Base-by-base conservation (phyloP, 2,888 invertebrate species). In the Agrilus cyanescens region DNA sequence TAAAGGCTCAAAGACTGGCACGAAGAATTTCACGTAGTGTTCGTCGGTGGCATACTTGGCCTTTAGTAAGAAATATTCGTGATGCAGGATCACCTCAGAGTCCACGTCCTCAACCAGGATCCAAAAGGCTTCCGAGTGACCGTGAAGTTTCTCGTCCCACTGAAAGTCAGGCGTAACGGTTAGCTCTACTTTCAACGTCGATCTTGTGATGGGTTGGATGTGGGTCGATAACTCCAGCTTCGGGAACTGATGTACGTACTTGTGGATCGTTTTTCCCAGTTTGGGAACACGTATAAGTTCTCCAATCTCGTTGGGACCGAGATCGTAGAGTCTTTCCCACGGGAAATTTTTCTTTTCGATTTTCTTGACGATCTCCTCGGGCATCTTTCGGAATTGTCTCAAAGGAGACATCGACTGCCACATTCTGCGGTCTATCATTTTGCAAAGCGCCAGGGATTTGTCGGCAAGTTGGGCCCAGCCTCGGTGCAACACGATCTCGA, bases 351-450 rank as follows among this genome's bases (percentile, higher is more conserved):
- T 98, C 76, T 98, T 98, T 62, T 99, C 98, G 18, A 99, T 80
- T 62, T 97, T 96, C 61, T 94, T 90, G 7, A 97, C 83, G 13
- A 91, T 85, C 71, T 96, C 96, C 59, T 93, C 94, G 0, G 93
- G 97, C 80, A 96, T 94, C 64, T 95, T 97, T 51, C 88, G 78
- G 62, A 98, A 98, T 64, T 99, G 98, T 12, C 98, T 70, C 12
- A 98, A 70, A 2, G 98, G 98, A 2, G 94, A 95, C 95, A 98
- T 95, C 0, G 95, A 95, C 65, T 97, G 96, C 98, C 98, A 99
- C 95, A 97, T 96, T 29, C 97, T 75, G 1, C 93, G 78, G 63
- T 97, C 95, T 46, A 98, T 93, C 97, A 98, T 98, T 68, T 99
- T 99, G 68, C 96, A 96, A 5, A 98, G 73, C 0, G 93, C 84